Base-by-base conservation (phyloP, 2,113 vertebrate species). In the Pseudolaguvia tuberculata region DNA sequence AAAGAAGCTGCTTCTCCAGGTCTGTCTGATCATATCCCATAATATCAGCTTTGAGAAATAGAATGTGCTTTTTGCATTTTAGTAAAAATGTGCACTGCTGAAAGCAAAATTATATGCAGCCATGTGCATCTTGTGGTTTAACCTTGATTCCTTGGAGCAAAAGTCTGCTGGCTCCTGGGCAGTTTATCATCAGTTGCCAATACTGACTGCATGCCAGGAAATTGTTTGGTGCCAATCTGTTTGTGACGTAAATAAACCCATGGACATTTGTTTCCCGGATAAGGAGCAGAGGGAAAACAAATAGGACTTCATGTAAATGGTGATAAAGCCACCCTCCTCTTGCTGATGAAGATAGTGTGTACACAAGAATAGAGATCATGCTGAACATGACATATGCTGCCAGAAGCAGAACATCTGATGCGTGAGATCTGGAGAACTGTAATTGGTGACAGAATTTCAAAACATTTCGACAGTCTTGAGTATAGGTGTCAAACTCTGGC, bases 141-240 rank as follows among this genome's bases (percentile, higher is more conserved):
- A 68, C 79, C 75, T 74, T 67, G 72, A 57, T 55, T 42, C 57
- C 76, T 53, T 75, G 45, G 68, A 70, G 70, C 61, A 75, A 48
- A 78, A 75, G 51, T 66, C 31, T 63, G 57, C 57, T 70, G 65
- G 65, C 71, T 39, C 75, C 61, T 74, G 75, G 63, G 52, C 71
- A 75, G 79, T 81, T 81, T 81, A 81, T 31, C 57, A 48, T 78
- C 76, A 78, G 72, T 66, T 80, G 79, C 79, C 75, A 77, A 20
- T 48, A 67, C 59, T 74, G 39, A n/a, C 53, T 62, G 50, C 68
- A 80, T 65, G 79, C 79, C 79, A 80, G 70, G 48, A 25, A 27
- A 56, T 52, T 55, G 51, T 52, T 77, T 58, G 50, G 74, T 80
- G 74, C 74, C 79, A 77, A 48, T 31, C 57, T 65, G 65, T 39